Conservation (phyloP, 2,888 invertebrate species). For the Ischnus inquisitorius region DNA sequence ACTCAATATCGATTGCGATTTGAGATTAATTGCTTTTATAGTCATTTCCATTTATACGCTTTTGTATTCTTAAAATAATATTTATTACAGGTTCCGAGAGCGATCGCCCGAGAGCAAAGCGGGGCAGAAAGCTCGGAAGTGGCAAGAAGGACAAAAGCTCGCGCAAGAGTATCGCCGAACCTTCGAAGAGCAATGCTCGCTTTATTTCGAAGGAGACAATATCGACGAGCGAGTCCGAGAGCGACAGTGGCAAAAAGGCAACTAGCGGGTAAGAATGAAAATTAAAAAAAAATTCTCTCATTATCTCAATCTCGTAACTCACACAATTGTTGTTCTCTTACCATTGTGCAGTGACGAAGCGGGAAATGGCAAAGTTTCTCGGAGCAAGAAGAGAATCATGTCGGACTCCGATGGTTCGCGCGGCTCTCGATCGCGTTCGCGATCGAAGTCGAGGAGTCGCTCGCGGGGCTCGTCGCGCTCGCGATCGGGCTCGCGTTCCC, state of each 20-base stretch:
- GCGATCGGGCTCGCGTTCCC: conserved; percentile 82
- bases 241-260: conserved; percentile 88
- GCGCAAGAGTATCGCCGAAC: conserved; percentile 87
- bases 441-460: conserved; percentile 78
- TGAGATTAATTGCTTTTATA: too few relatives aligned
- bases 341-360: conserved; percentile 78
- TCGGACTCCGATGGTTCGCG: conserved; percentile 89
- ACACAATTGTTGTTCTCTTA: conserved; percentile 3
- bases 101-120: conserved; percentile 89
- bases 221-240: conserved; percentile 94
- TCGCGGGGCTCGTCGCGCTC: conserved; percentile 81
- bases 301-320: background rate
- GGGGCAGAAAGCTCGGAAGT: conserved; percentile 87
- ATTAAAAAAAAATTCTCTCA: background rate
- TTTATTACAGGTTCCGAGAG: conserved; percentile 88
- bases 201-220: conserved; percentile 98
- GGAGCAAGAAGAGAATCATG: conserved; percentile 87
- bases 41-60: too few relatives aligned
- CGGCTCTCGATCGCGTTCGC: conserved; percentile 80
- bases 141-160: conserved; percentile 78
- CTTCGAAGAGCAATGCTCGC: conserved; percentile 94
- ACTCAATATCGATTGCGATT: too few relatives aligned
- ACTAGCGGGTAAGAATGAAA: conserved; percentile 86
- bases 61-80: background rate
- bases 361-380: conserved; percentile 86